Percentiles rank a stretch among this genome's conserved stretches.
Conservation (phyloP, 2,113 vertebrate species). For the Peromyscus leucopus region DNA sequence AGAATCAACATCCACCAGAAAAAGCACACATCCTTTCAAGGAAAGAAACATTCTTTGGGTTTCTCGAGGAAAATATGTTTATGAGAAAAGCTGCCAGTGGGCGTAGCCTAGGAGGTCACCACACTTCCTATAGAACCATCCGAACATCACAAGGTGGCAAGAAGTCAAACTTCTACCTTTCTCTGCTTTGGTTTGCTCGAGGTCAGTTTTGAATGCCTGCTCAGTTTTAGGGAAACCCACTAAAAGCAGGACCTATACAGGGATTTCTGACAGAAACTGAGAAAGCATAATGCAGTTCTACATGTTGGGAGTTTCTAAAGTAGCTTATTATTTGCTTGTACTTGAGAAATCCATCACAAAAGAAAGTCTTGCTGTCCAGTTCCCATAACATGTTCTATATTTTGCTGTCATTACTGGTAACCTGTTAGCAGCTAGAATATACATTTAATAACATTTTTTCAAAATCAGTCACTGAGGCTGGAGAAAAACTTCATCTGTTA, state of each 20-base stretch:
- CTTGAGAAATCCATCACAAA: constrained; percentile 27
- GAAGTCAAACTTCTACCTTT: constrained; percentile 1
- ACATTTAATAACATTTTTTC: background rate
- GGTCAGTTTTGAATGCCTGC: constrained; percentile 41
- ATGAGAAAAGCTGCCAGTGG: background rate
- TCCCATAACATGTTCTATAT: background rate
- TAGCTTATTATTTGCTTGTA: constrained; percentile 8
- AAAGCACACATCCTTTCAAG: constrained; percentile 57
- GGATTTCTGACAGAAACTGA: background rate
- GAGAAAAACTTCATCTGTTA: background rate
- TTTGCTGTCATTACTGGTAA: background rate
- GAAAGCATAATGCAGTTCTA: constrained; percentile 5
- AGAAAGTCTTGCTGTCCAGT: background rate
- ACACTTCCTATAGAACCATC: constrained; percentile 10
- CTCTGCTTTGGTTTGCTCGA: background rate
- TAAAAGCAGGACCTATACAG: background rate
- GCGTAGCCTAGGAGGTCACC: background rate
- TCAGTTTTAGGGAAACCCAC: constrained; percentile 20
- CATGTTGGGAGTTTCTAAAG: constrained; percentile 28
- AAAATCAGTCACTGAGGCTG: background rate
- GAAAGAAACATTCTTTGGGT: constrained; percentile 43
- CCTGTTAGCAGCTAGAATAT: background rate
- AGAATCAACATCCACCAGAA: constrained; percentile 52
- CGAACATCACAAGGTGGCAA: background rate
- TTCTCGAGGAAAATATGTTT: constrained; percentile 43